Evolutionary conservation across 2,888 invertebrate species (phyloP).

Genomic region (Notocelia uddmanniana): DNA sequence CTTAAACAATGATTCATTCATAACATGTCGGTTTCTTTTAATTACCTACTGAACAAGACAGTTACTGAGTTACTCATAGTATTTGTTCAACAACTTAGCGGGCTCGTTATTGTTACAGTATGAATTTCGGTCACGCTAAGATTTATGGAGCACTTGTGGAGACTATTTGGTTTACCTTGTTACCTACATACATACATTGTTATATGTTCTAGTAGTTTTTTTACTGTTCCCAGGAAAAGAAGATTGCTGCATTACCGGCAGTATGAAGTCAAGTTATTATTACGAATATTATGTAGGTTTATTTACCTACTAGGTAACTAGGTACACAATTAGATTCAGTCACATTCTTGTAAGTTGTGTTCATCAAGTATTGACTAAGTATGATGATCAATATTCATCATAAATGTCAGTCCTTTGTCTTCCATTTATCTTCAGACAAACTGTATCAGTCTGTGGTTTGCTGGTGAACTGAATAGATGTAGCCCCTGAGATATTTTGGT

Average conservation of each 20-base stretch:
- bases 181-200: slow-evolving; percentile 11
- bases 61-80: slow-evolving; percentile 26
- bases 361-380: slow-evolving; percentile 18
- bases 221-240: too few species aligned
- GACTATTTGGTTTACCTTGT: slow-evolving; percentile 11
- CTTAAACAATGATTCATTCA: slow-evolving; percentile 47
- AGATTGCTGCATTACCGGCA: not conserved
- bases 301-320: not conserved
- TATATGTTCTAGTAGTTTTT: not conserved
- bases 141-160: slow-evolving; percentile 22
- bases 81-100: slow-evolving; percentile 14
- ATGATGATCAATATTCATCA: slow-evolving; percentile 2
- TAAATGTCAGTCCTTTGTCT: not conserved
- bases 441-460: slow-evolving; percentile 2
- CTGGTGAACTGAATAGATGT: not conserved
- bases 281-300: not conserved
- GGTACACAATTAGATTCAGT: not conserved
- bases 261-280: not conserved
- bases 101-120: slow-evolving; percentile 11
- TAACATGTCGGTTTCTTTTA: slow-evolving; percentile 32
- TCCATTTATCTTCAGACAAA: not conserved
- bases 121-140: slow-evolving; percentile 22
- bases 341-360: slow-evolving; percentile 17
- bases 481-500: slow-evolving; percentile 19
- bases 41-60: slow-evolving; percentile 10